phyloP scores from a whole-genome alignment of 2,888 invertebrate genomes.

The Achlya flavicornis region DNA sequence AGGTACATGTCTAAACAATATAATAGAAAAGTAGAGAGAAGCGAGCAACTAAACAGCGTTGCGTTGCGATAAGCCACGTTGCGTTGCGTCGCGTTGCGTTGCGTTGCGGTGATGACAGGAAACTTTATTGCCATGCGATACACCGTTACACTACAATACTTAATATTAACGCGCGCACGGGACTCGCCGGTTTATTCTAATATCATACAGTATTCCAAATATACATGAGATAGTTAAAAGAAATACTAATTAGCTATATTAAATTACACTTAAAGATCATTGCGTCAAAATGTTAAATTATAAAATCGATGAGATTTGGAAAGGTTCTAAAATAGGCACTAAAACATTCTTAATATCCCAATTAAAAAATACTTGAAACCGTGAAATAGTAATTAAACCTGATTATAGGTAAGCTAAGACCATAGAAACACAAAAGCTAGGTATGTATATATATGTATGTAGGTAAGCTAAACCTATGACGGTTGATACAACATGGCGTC shows the following conservation, averaged over 20 bases:
- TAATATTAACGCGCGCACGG: slow-evolving; percentile 26
- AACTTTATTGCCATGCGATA: slow-evolving; percentile 65
- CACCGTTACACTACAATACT: slow-evolving; percentile 50
- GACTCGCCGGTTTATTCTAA: not conserved
- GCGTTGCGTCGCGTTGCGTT: not conserved
- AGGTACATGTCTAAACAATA: slow-evolving; percentile 23
- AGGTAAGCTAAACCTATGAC: too few relatives aligned
- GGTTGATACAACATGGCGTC: too few relatives aligned
- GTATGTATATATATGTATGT: too few relatives aligned
- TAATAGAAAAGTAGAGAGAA: slow-evolving; percentile 19
- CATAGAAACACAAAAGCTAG: too few relatives aligned
- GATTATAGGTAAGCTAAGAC: too few relatives aligned
- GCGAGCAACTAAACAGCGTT: not conserved
- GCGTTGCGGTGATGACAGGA: not conserved
- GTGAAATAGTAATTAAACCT: too few relatives aligned
- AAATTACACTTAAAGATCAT: too few relatives aligned
- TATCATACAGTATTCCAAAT: slow-evolving; percentile 1
- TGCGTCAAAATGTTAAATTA: too few relatives aligned
- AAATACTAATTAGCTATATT: not conserved
- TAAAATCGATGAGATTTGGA: too few relatives aligned
- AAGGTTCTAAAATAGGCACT: too few relatives aligned
- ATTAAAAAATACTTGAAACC: too few relatives aligned
- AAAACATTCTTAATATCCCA: too few relatives aligned
- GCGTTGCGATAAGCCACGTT: not conserved
- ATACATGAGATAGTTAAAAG: not conserved